Base-by-base conservation (phyloP, 2,797 vertebrate species). In the Tolypeutes matacus region DNA sequence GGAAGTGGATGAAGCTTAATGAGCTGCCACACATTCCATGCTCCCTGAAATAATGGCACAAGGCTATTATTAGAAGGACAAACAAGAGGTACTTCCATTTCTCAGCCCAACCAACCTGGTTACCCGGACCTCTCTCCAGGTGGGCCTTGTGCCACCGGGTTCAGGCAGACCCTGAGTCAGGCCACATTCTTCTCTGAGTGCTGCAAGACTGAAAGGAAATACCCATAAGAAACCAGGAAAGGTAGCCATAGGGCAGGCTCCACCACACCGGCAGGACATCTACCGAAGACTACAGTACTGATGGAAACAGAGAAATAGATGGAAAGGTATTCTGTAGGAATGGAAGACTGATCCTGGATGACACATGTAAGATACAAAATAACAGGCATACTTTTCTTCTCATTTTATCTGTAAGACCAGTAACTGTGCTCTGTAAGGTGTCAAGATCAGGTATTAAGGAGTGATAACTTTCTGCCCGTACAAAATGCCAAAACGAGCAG, bases 51-150 rank as follows among this genome's bases (percentile, higher is more conserved):
- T 94, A 94, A 97, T 96, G 96, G 90, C 97, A 81, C 0, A 0
- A 84, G 88, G 87, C 87, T 96, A 97, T 96, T 96, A 96, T 84
- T 97, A 97, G 97, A 93, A 97, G 93, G 75, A 83, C 94, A 96
- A 94, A 95, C 53, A 95, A 92, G 96, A 97, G 89, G 75, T 93
- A 86, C 94, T 92, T 96, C 86, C 96, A 91, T 85, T 73, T 95
- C 89, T 95, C 72, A 51, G 89, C 62, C 88, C 86, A 39, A 88
- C 80, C 94, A 95, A 94, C 92, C 95, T 84, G 93, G 86, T 93
- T 92, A 76, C 89, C 94, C 91, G 94, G 96, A 95, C 89, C 89
- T 95, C 90, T 95, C 84, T 93, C 89, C 96, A 96, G 97, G 97
- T 96, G 96, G 96, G 96, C 94, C 93, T 73, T 1, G 0, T 90